Evolutionary conservation across 2,888 invertebrate species (phyloP).

Genomic region (Ectemnius continuus): DNA sequence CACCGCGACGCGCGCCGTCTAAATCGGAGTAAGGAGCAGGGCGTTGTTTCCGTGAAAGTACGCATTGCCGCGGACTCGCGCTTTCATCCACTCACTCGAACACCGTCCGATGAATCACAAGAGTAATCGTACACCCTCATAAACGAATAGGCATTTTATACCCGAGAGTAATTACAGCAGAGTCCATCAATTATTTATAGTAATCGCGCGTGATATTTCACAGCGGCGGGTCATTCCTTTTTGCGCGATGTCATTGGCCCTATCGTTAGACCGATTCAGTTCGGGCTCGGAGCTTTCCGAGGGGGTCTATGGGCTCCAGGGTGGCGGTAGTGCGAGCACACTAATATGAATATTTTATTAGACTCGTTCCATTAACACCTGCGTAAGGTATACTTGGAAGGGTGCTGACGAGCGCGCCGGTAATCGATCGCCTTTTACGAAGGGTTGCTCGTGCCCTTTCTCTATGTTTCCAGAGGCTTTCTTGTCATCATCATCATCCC

Average conservation of each 20-base stretch:
- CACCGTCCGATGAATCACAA: no score
- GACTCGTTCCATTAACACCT: constrained; percentile 9
- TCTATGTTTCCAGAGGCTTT: constrained; percentile 1
- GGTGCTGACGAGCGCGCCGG: neutral
- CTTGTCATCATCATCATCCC: constrained; percentile 1
- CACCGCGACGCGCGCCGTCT: constrained; percentile 28
- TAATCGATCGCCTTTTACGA: constrained; percentile 5
- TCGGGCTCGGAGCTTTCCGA: no score
- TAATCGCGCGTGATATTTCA: neutral
- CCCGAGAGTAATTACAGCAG: no score
- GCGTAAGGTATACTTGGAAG: constrained; percentile 4
- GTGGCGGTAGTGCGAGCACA: no score
- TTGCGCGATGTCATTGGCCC: no score
- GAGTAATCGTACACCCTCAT: no score
- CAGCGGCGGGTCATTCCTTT: no score
- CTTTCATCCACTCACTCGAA: neutral
- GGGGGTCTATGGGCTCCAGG: no score
- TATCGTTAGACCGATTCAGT: no score
- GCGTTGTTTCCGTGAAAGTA: neutral
- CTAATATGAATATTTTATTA: constrained; percentile 13
- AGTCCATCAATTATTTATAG: neutral
- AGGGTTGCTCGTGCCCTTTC: neutral
- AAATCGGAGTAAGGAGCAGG: constrained; percentile 28
- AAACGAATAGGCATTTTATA: no score
- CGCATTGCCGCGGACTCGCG: neutral